Evolutionary conservation across 2,113 vertebrate genomes (phyloP), one percentile per base, ranked within the genome.

Genomic region (Ptilonorhynchus violaceus): DNA sequence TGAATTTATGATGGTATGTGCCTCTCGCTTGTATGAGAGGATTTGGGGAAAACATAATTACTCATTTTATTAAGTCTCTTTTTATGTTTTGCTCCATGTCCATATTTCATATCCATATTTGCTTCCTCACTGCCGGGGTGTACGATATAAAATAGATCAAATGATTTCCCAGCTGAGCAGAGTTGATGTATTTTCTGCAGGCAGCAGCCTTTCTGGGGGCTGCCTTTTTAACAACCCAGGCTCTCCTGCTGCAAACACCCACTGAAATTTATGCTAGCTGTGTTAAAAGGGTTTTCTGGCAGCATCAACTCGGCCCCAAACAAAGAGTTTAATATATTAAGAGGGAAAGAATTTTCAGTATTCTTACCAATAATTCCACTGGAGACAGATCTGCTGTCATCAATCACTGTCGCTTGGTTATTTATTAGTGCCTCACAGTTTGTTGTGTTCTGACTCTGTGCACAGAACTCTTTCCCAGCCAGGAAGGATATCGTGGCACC

Each of bases 21-120:
- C 72, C 60, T 92, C 80, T 89, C 60, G 60, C 64, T 92, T 76
- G 85, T 79, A 39, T 56, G 88, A 87, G 76, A 87, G 73, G 44
- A 46, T 92, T 74, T 81, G 58, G 83, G 59, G 68, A 92, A 96
- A 96, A 95, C 60, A 47, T 78, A 81, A 86, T 94, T 91, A 42
- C 83, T 95, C 85, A 66, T 94, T 94, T 93, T 94, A 93, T 88
- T 79, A 95, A 88, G 85, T 88, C 60, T 63, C 60, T 92, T 74
- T 74, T 81, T 77, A 90, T 90, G 81, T 92, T 93, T 94, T 92
- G 21, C 76, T 92, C 79, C 33, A 1, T 85, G 67, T 87, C 92
- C 58, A 5, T 92, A 92, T 96, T 92, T 93, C 73, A 78, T 75
- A 39, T 20, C 73, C 79, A 31, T 84, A 84, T 92, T 91, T 89